Evolutionary conservation across 2,888 invertebrate species (phyloP), one percentile per base, ranked within the genome.

Genomic region (Cryptus viduatorius): DNA sequence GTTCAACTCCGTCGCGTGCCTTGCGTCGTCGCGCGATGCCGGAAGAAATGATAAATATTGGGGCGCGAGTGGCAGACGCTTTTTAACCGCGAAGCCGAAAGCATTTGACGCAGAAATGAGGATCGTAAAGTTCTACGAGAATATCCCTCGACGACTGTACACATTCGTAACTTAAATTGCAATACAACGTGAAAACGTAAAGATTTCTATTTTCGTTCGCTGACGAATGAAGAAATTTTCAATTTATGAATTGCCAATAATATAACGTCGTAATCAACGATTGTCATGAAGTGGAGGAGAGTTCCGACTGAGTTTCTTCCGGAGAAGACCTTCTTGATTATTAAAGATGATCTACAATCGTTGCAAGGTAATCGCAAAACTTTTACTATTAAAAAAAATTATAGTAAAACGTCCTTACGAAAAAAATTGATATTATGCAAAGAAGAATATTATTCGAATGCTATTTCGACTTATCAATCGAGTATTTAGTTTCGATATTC

Each of bases 301-400:
- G 83, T 87, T 31, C 76, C 90, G 42, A 79, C 87, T 44, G 91
- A 91, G 48, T 88, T 90, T 83, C 73, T 92, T n/a, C 89, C 92
- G 5, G 91, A 93, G 77, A 92, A 92, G 83, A 92, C 92, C 0
- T 93, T 92, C 77, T 82, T 92, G 7, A 89, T 92, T 29, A 89
- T 92, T 67, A 92, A 90, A 71, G 87, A 90, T 81, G 87, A 90
- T 83, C 83, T 89, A 46, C 76, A 87, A 50, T 67, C 84, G 4
- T 71, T 87, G 16, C 69, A 86, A 86, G 88, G 89, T 88, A 82
- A 85, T 61, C 3, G 0, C 14, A 14, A 61, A 31, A 61, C 7
- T 31, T 29, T 50, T 12, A 31, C n/a, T 46, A 68, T 31, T 31
- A 19, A 14, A 53, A 71, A 42, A 44, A 48, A 16, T 56, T 19